These are phyloP conservation scores for Cyprinella venusta DNA, from an alignment of 2,797 vertebrate genomes.

Conservation along the genomic window DNA sequence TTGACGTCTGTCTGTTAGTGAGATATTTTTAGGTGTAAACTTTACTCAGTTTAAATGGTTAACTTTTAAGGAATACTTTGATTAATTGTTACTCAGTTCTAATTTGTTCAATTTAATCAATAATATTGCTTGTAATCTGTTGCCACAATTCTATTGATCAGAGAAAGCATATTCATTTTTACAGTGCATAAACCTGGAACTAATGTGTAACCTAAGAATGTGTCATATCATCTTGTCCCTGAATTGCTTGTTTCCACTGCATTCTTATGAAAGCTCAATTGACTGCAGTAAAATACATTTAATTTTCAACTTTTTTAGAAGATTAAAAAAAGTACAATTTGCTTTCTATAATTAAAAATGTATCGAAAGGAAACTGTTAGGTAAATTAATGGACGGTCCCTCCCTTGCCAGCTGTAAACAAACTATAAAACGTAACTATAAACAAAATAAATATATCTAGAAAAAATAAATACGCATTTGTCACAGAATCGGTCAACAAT, in stretches of 20 bases:
- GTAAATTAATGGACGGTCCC: not conserved
- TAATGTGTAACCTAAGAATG: constrained; percentile 6
- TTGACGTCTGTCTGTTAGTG: no score
- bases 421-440: constrained; percentile 9
- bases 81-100: no score
- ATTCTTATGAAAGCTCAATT: not conserved
- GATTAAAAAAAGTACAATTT: not conserved
- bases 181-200: not conserved
- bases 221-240: not conserved
- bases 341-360: not conserved
- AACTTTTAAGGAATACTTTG: no score
- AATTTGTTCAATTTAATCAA: no score
- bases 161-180: no score
- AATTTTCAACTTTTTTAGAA: not conserved
- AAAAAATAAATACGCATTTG: not conserved
- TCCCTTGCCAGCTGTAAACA: constrained; percentile 9
- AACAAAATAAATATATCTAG: not conserved
- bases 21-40: no score
- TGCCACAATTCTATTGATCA: no score
- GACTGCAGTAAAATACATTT: not conserved
- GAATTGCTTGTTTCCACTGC: not conserved
- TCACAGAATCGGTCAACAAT: not conserved
- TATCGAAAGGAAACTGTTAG: not conserved
- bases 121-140: no score
- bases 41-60: no score